A percentile compares a stretch with the other conserved stretches of the same genome.
Evolutionary conservation across 2,113 vertebrate species (phyloP).

Genomic region (cat (Felis catus)): F.catus_Fca126_mat1.0 CM031417.1:100887501-100888000

Average conservation of each 20-base stretch:
- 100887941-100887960: not conserved
- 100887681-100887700: not conserved
- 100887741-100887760: not conserved
- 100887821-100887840: not conserved
- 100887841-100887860: not conserved
- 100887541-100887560: no score
- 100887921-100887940: not conserved
- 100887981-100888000: not conserved
- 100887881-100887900: not conserved
- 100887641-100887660: not conserved
- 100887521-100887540: no score
- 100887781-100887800: not conserved
- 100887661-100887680: not conserved
- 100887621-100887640: not conserved
- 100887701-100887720: not conserved
- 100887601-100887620: not conserved
- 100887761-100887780: not conserved
- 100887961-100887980: slow-evolving; percentile 1
- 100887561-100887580: no score
- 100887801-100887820: not conserved
- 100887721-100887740: not conserved
- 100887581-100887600: not conserved
- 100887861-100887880: not conserved
- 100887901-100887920: not conserved
- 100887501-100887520: no score